phyloP scores from a whole-genome alignment of 2,797 vertebrate genomes.

The Uromys caudimaculatus region DNA sequence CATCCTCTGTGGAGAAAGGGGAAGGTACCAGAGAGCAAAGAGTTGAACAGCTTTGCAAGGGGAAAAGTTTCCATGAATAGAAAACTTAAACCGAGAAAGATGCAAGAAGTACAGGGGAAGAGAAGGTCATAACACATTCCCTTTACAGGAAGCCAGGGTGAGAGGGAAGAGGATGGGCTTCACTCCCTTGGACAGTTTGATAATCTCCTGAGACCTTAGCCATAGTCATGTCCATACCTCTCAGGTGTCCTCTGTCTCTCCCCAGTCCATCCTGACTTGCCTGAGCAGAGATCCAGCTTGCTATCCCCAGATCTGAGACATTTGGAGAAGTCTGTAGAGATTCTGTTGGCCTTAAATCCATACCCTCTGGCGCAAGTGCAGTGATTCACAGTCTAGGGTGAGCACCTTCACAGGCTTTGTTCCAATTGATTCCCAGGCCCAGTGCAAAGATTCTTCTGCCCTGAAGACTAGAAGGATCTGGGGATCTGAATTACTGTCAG shows the following conservation, averaged over 20 bases:
- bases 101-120: background rate
- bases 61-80: background rate
- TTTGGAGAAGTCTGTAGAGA: background rate
- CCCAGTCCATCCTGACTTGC: background rate
- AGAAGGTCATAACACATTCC: background rate
- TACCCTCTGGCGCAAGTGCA: background rate
- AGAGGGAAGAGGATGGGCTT: background rate
- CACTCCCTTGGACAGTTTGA: background rate
- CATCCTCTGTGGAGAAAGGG: background rate
- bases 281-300: background rate
- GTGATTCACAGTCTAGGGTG: background rate
- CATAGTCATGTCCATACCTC: background rate
- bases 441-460: background rate
- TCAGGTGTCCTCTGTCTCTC: background rate
- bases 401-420: fast-evolving
- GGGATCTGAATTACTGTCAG: background rate
- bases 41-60: background rate
- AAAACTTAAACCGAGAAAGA: background rate
- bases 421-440: background rate
- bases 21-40: background rate
- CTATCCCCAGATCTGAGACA: background rate
- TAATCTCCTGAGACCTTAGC: background rate
- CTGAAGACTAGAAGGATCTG: background rate
- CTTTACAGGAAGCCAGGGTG: background rate
- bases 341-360: background rate